Percentiles rank a stretch among this genome's conserved stretches.
phyloP scores from a whole-genome alignment of 2,888 invertebrate species.

The Cantharis nigra region DNA sequence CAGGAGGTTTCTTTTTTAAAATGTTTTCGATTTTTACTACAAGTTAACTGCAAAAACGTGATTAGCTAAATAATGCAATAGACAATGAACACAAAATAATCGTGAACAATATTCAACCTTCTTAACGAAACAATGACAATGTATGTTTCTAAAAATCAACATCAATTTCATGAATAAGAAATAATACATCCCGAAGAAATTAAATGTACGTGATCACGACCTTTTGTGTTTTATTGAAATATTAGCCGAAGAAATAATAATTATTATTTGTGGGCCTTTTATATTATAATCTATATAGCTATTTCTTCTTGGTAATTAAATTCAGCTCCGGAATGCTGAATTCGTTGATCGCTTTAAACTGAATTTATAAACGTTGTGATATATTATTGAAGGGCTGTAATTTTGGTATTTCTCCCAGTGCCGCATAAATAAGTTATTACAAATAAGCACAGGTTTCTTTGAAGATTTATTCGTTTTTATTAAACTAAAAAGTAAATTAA shows the following conservation, averaged over 20 bases:
- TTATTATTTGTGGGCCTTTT: background rate
- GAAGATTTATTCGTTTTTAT: slow-evolving; percentile 42
- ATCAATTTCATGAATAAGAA: slow-evolving; percentile 43
- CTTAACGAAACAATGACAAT: slow-evolving; percentile 27
- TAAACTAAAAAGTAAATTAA: slow-evolving; percentile 22
- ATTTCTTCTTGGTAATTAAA: slow-evolving; percentile 14
- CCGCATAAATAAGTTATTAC: slow-evolving; percentile 46
- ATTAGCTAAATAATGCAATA: slow-evolving; percentile 42
- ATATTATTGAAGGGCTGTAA: slow-evolving; percentile 45
- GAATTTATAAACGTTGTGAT: slow-evolving; percentile 40
- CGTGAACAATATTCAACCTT: slow-evolving; percentile 37
- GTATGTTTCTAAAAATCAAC: slow-evolving; percentile 29
- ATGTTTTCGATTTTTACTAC: background rate
- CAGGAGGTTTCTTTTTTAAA: background rate
- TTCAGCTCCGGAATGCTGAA: slow-evolving; percentile 26
- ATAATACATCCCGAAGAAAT: slow-evolving; percentile 43
- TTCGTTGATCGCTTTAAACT: slow-evolving; percentile 30
- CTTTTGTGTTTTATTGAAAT: slow-evolving; percentile 31
- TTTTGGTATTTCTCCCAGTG: slow-evolving; percentile 41
- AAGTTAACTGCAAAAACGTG: slow-evolving; percentile 18
- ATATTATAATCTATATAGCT: background rate
- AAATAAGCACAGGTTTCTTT: slow-evolving; percentile 44
- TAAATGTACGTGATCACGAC: slow-evolving; percentile 44
- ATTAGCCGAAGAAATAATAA: background rate
- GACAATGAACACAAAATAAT: slow-evolving; percentile 41